Base-by-base conservation (phyloP, 23 tunicate genomes). In the Ascidia mentula region DNA sequence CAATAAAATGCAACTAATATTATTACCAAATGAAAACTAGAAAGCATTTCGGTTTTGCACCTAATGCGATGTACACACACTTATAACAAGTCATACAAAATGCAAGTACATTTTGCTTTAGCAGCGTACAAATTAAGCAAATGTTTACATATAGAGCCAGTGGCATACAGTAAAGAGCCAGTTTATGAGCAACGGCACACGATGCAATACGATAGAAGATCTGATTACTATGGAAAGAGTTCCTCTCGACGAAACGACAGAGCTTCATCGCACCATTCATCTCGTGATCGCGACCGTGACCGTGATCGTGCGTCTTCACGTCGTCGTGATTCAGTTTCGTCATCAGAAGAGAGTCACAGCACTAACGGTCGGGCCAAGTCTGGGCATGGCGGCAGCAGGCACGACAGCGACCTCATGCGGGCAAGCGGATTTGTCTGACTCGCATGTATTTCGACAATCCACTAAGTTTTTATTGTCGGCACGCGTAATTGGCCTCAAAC, bases 361-460 rank as follows among this genome's bases (percentile, higher is more conserved):
- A 77, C 71, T 81, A 28, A 40, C 79, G 38, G 46, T 36, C 38
- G 72, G 39, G 9, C 33, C 59, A 74, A 60, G 32, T 45, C 46
- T 34, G 45, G 28, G 9, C 32, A 32, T 30, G 77, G 60, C 28
- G 37, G 77, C 8, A 85, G 82, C 72, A 81, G 82, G 15, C 77
- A 77, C 31, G 89, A 69, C 1, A 78, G 89, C 69, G 89, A 85
- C 72, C 78, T 77, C 72, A 72, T 72, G 35, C 40, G 82, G 46
- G 82, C 89, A 34, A 85, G 89, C 45, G 89, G 89, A 15, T 85
- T 77, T 36, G 89, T 85, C 32, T 85, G 42, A 85, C 61, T n/a
- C n/a, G n/a, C n/a, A n/a, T n/a, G n/a, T n/a, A n/a, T n/a, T n/a
- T n/a, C n/a, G n/a, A n/a, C n/a, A n/a, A n/a, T n/a, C n/a, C n/a